Conservation (phyloP, 2,888 invertebrate species). For the Ophonus ardosiacus region DNA sequence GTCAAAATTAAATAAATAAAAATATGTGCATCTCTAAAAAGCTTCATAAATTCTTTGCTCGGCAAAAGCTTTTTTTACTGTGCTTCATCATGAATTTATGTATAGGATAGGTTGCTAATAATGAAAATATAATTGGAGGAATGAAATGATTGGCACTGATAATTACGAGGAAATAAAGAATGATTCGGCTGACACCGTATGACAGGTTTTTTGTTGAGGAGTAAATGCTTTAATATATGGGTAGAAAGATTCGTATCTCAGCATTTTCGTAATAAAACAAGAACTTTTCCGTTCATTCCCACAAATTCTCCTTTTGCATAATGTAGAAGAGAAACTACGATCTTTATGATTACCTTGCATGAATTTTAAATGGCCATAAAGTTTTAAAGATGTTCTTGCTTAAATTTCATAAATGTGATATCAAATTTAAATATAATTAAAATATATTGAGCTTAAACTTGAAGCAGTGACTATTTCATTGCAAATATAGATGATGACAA, state of each 20-base stretch:
- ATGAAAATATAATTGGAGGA: not conserved
- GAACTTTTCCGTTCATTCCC: constrained; percentile 12
- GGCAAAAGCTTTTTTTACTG: not conserved
- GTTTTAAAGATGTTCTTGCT: constrained; percentile 5
- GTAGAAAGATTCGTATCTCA: constrained; percentile 28
- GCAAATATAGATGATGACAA: no score
- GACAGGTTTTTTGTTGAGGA: constrained; percentile 26
- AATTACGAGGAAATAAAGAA: constrained; percentile 19
- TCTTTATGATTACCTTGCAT: constrained; percentile 42
- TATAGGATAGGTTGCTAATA: not conserved
- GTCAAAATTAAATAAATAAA: not conserved
- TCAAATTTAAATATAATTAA: constrained; percentile 40
- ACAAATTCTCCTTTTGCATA: constrained; percentile 41
- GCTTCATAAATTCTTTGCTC: not conserved
- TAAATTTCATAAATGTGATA: constrained; percentile 27
- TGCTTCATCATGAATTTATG: not conserved
- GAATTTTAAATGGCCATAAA: constrained; percentile 35
- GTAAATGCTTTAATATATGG: constrained; percentile 36
- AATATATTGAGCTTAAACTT: no score
- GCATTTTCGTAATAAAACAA: constrained; percentile 36
- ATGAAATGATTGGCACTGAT: constrained; percentile 5
- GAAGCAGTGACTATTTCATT: no score
- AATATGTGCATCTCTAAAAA: not conserved
- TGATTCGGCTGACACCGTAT: constrained; percentile 32
- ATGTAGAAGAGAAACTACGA: constrained; percentile 33